Conservation (phyloP, 2,113 vertebrate species). For the Penelope pileata region DNA sequence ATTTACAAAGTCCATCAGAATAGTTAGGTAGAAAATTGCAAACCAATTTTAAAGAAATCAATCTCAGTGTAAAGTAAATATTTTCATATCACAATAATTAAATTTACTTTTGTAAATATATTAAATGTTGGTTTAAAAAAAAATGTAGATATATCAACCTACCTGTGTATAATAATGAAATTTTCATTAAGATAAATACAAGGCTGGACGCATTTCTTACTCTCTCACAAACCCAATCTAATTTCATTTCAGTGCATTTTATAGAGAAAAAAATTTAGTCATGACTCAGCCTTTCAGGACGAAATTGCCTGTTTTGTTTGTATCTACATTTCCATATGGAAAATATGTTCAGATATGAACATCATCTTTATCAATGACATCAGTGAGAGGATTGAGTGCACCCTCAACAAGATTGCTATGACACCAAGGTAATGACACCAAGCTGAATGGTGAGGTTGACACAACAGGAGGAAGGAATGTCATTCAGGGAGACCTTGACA, state of each 20-base stretch:
- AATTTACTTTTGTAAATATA: neutral
- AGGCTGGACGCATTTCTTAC: fast-evolving
- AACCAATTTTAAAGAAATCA: neutral
- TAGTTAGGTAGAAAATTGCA: neutral
- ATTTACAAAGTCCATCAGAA: neutral
- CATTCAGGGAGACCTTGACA: no score
- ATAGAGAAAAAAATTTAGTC: neutral
- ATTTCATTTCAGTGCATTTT: neutral
- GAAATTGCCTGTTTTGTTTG: neutral
- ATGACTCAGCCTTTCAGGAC: neutral
- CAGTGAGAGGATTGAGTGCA: no score
- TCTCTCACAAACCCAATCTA: neutral
- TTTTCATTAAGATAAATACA: neutral
- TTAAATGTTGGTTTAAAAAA: neutral
- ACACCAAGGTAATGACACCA: no score
- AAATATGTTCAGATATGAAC: neutral
- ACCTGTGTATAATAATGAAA: neutral
- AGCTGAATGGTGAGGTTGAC: no score
- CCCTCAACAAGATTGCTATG: no score
- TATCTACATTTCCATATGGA: neutral
- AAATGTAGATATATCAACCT: neutral
- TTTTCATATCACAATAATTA: neutral
- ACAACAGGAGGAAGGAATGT: no score
- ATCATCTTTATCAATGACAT: no score
- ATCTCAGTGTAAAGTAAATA: neutral